Base-by-base conservation (phyloP, 2,113 vertebrate species). In the Alligator sinensis region DNA sequence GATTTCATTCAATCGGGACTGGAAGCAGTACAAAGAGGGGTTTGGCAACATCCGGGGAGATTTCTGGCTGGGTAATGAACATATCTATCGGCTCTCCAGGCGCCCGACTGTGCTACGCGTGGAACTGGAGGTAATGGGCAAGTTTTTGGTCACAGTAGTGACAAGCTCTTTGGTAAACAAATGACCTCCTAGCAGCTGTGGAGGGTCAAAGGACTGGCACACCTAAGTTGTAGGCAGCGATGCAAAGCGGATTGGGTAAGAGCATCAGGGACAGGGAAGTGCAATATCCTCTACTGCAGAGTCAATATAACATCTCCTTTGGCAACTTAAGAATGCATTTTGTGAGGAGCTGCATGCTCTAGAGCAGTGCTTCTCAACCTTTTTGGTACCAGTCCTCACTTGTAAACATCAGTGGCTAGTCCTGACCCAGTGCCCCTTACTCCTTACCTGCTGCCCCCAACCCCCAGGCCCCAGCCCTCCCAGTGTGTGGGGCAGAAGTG, bases 51-150 rank as follows among this genome's bases (percentile, higher is more conserved):
- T 98, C 87, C 98, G 98, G 3, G 99, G 99, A 76, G 99, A 99
- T 95, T 99, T 99, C 97, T 99, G 99, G 99, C 97, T 99, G 24
- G 99, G 99, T 88, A 99, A 99, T 4, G 99, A 99, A 63, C 97
- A 99, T 80, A 99, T 99, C 98, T 99, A 98, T 92, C 98, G 99
- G 54, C 97, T 99, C 60, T 98, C 99, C 28, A 97, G 98, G 70
- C 98, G 99, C 78, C 99, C 99, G n/a, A 99, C 98, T 18, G 92
- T 97, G 89, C 98, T 99, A 22, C 97, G 99, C 22, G 98, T 99
- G 74, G 99, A 99, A 91, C 60, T 99, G 94, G 99, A 99, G 99
- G 99, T 99, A 97, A 96, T 89, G 2, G 15, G 94, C 2, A 28
- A 77, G 17, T 3, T 84, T n/a, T 70, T 24, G 4, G 60, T 75